Percentiles rank a stretch among this genome's conserved stretches.
These are phyloP conservation scores for Drosophila mayri DNA, from an alignment of 1,140 invertebrate species.

Conservation along the genomic window DNA sequence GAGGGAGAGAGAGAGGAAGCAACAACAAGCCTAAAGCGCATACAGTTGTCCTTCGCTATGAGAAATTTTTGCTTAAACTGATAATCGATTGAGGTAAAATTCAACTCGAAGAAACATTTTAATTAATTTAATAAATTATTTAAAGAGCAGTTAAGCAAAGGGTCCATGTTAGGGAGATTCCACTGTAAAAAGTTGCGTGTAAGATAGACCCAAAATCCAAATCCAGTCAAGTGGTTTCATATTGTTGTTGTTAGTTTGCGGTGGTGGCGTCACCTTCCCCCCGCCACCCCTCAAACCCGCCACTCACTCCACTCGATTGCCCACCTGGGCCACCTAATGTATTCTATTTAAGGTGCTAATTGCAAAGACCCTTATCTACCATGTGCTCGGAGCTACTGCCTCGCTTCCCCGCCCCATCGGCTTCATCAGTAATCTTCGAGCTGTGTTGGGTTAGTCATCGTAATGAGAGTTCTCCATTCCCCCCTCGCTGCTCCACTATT, in stretches of 20 bases:
- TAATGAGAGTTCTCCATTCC: conserved; percentile 29
- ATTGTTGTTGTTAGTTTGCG: conserved; percentile 11
- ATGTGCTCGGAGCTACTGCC: conserved; percentile 28
- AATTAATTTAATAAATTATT: no score
- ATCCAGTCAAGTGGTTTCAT: conserved; percentile 56
- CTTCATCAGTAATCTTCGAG: conserved; percentile 4
- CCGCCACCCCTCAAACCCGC: background rate
- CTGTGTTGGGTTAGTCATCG: conserved; percentile 38
- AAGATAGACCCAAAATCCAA: conserved; percentile 32
- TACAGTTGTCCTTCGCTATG: background rate
- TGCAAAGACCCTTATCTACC: conserved; percentile 54
- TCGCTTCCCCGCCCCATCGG: no score
- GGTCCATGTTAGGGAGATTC: background rate
- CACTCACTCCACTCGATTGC: background rate
- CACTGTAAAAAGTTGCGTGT: conserved; percentile 59
- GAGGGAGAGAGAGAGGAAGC: conserved; percentile 10
- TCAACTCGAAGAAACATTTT: background rate
- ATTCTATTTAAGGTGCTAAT: conserved; percentile 63
- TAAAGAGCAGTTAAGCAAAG: no score
- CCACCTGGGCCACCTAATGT: conserved; percentile 55
- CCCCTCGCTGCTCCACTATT: conserved; percentile 16
- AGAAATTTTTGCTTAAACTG: background rate
- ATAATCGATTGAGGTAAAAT: background rate
- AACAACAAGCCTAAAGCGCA: conserved; percentile 42
- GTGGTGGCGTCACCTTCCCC: conserved; percentile 44